These are phyloP conservation scores for Nesidiocoris tenuis DNA, from an alignment of 2,888 invertebrate species.

Conservation along the genomic window DNA sequence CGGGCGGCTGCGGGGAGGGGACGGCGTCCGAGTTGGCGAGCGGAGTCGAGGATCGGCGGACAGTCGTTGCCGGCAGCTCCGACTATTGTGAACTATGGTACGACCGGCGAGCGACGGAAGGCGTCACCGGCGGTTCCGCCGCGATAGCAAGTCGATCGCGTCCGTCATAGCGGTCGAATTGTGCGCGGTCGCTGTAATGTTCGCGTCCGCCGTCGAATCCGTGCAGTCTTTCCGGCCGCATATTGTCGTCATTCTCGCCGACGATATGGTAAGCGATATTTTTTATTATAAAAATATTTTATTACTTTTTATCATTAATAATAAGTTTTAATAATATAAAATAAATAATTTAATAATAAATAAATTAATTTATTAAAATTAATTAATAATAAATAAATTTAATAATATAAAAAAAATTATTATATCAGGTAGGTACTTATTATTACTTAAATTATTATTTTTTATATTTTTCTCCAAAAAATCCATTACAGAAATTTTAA, in stretches of 20 bases:
- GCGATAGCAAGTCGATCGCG: background rate
- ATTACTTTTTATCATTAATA: no score
- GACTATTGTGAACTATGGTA: background rate
- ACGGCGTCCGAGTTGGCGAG: background rate
- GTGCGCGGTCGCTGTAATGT: conserved; percentile 11
- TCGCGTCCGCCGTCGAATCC: conserved; percentile 12
- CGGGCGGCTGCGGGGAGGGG: background rate
- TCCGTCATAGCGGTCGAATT: background rate
- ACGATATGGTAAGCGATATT: conserved; percentile 54
- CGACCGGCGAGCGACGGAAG: background rate
- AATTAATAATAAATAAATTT: no score
- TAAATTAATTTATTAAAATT: no score
- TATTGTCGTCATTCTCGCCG: conserved; percentile 55
- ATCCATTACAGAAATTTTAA: no score
- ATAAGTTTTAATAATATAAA: no score
- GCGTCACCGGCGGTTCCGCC: background rate
- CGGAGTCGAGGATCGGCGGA: background rate
- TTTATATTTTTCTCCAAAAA: no score
- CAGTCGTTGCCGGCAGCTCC: background rate
- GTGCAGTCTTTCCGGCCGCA: conserved; percentile 51
- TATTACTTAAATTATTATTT: no score
- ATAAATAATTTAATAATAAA: no score
- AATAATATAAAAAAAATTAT: no score
- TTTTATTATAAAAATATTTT: background rate
- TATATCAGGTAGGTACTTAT: no score